These are phyloP conservation scores for Otolemur crassicaudatus DNA, from an alignment of 2,797 vertebrate genomes.

Conservation along the genomic window DNA sequence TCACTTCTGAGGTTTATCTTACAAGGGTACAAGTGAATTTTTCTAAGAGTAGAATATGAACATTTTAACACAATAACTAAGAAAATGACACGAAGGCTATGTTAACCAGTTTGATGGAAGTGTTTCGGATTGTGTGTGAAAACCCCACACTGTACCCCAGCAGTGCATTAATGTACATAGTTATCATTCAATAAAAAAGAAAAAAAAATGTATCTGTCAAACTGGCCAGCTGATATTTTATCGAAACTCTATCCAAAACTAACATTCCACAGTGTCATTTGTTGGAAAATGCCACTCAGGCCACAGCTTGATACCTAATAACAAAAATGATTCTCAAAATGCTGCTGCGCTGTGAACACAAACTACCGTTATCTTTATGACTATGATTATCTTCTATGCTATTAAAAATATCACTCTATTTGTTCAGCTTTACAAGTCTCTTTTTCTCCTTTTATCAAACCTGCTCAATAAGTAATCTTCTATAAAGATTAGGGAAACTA, in stretches of 20 bases:
- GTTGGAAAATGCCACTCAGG: conserved; percentile 64
- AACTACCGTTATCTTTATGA: conserved; percentile 11
- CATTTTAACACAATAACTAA: no score
- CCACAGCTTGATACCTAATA: conserved; percentile 63
- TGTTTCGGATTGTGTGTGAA: no score
- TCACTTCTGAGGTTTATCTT: no score
- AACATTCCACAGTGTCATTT: conserved; percentile 75
- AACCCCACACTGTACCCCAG: no score
- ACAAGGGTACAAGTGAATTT: no score
- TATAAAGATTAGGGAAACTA: conserved; percentile 36
- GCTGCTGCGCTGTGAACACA: conserved; percentile 35
- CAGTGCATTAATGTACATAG: no score
- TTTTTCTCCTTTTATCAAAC: neutral
- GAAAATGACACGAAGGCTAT: no score
- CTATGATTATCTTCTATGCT: neutral
- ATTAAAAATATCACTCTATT: conserved; percentile 1
- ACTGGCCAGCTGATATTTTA: conserved; percentile 15
- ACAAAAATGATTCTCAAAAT: conserved; percentile 73
- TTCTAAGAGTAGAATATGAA: no score
- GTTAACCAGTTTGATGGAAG: no score
- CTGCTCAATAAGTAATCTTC: conserved; percentile 25
- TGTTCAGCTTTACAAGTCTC: conserved; percentile 53
- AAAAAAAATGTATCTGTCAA: conserved; percentile 68
- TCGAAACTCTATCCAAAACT: conserved; percentile 81
- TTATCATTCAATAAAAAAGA: no score